phyloP scores from a whole-genome alignment of 2,113 vertebrate species.

The Atrichornis clamosus region DNA sequence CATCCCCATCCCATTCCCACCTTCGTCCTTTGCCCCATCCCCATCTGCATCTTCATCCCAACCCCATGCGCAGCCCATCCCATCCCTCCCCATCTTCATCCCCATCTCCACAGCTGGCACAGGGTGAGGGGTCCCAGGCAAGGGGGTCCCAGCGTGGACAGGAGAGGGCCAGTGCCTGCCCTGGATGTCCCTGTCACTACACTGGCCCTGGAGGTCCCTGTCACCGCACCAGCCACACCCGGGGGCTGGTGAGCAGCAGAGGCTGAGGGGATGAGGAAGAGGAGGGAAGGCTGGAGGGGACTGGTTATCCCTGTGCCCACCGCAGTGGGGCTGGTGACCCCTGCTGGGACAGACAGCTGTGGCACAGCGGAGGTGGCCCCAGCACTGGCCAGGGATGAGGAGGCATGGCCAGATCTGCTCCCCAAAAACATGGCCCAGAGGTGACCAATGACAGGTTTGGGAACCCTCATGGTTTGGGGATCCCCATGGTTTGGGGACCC shows the following conservation, averaged over 20 bases:
- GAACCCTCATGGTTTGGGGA: not conserved
- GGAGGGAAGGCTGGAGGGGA: not conserved
- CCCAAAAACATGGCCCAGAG: not conserved
- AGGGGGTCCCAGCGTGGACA: not conserved
- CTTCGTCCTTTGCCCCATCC: no score
- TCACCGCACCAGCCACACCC: not conserved
- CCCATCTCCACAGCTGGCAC: not conserved
- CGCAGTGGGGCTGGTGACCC: rapidly evolving
- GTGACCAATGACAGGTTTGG: not conserved
- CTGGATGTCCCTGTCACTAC: no score
- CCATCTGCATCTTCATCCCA: no score
- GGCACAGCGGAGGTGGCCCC: not conserved
- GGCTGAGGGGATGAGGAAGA: not conserved
- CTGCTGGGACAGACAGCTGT: not conserved
- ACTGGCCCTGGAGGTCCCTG: not conserved
- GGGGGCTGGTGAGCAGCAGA: not conserved
- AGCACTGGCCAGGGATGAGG: not conserved
- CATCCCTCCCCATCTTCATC: not conserved
- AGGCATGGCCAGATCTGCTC: not conserved
- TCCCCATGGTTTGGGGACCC: not conserved
- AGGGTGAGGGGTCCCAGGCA: not conserved
- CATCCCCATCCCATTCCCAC: not conserved
- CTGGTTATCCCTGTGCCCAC: not conserved
- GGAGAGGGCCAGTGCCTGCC: not conserved
- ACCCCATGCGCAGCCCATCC: not conserved